Evolutionary conservation across 2,797 vertebrate genomes (phyloP).

Genomic region (Echeneis naucrates): DNA sequence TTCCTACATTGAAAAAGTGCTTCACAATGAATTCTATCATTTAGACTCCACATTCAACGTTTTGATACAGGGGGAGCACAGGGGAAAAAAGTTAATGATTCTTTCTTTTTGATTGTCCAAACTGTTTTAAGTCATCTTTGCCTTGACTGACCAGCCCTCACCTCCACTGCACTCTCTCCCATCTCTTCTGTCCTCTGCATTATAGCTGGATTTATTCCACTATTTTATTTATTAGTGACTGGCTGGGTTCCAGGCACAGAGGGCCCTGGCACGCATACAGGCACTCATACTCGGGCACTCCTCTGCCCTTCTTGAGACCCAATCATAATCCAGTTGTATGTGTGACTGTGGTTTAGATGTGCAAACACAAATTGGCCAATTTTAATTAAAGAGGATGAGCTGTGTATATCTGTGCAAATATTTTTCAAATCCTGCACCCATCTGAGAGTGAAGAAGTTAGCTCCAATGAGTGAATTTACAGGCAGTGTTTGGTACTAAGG

Average conservation of each 20-base stretch:
- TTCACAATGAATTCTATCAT: conserved; percentile 3
- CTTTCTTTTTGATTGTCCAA: conserved; percentile 69
- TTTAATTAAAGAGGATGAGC: conserved; percentile 79
- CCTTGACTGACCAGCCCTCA: conserved; percentile 40
- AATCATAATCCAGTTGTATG: conserved; percentile 42
- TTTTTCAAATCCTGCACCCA: conserved; percentile 50
- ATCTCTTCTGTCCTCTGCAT: conserved; percentile 34
- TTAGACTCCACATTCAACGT: not conserved
- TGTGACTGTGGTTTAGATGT: conserved; percentile 55
- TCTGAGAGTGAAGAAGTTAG: conserved; percentile 46
- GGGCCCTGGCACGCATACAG: conserved; percentile 16
- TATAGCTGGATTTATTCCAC: conserved; percentile 53
- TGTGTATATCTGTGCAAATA: conserved; percentile 72
- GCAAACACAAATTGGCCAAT: conserved; percentile 72
- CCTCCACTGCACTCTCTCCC: conserved; percentile 25
- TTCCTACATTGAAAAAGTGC: not conserved
- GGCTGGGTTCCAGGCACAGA: conserved; percentile 46
- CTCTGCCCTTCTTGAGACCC: conserved; percentile 20
- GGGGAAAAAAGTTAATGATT: conserved; percentile 42
- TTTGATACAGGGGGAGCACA: not conserved
- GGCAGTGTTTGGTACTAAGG: not conserved
- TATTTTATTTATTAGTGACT: no score
- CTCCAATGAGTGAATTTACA: conserved; percentile 10
- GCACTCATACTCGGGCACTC: conserved; percentile 5
- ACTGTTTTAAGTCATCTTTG: conserved; percentile 47